Evolutionary conservation across 2,888 invertebrate species (phyloP), one percentile per base, ranked within the genome.

Genomic region (Acrobasis suavella): DNA sequence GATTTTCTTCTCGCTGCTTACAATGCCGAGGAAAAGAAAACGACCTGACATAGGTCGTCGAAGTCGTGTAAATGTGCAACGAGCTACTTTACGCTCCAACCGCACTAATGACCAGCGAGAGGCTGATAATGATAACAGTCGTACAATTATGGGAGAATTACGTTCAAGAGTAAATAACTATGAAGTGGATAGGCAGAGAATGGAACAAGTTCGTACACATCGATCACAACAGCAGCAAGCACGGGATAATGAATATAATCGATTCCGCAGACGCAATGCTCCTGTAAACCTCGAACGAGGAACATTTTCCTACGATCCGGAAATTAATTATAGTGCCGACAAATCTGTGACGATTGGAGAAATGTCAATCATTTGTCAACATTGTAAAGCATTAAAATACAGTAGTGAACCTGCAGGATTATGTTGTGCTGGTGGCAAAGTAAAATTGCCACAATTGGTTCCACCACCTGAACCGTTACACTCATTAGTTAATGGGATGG

Each of bases 31-130:
- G 68, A 71, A 65, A 73, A 72, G 62, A 72, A 22, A 22, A 22
- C 68, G 69, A 73, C 66, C 72, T 73, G 66, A 73, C 71, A 58
- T 76, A 72, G 72, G 72, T 73, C 70, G 72, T 72, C 71, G 72
- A 8, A 73, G 71, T 73, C 72, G 62, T 64, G 64, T 64, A 70
- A 77, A 76, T 74, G 72, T 73, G 72, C 72, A 63, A 73, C 55
- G 69, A 73, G 74, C 72, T 74, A 73, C 67, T 61, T 73, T 63
- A 73, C 72, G 72, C 65, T 58, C 71, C 64, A 72, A 74, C 72
- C 72, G 73, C 72, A 72, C 73, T 73, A 66, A 75, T 73, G 72
- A 73, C 70, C 71, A 70, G 70, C 58, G 70, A 69, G 61, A 65
- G 63, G 46, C 61, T 59, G 65, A 67, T 67, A 54, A 67, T 61